Evolutionary conservation across 2,113 vertebrate species (phyloP), one percentile per base, ranked within the genome.

Genomic region (Aptenodytes patagonicus): DNA sequence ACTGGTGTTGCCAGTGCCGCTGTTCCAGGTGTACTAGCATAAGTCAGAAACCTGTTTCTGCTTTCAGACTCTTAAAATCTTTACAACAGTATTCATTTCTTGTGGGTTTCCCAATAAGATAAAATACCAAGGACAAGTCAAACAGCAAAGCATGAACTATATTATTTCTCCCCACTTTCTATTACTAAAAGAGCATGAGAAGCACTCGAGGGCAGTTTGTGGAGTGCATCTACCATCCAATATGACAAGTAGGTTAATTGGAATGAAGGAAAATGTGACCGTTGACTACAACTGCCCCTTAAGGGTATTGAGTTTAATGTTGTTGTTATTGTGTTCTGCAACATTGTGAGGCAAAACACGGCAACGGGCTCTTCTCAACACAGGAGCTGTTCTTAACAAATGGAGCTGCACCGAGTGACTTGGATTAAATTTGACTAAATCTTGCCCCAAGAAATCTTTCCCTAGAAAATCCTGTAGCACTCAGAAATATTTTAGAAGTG

Each of bases 191-290:
- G 97, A 97, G 93, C 97, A 97, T 95, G 91, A 96, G 97, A 96
- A 97, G 65, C 94, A 93, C 89, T 97, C 92, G 70, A 92, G 95
- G 95, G 89, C 85, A 96, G 78, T 94, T 87, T 97, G 93, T 11
- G 49, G 84, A 94, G 93, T 85, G 86, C 91, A 85, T 95, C 94
- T 93, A 96, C 91, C 92, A 97, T 95, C 84, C 91, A 93, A 83
- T 93, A 94, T 98, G 97, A 97, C 96, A 97, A 97, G 91, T 94
- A 97, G 95, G 94, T 97, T 97, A 97, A 98, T 97, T 97, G 96
- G 87, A 98, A 96, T 91, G 97, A 97, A 97, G 77, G 95, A 94
- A 97, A 97, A 97, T 97, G 95, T 97, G 96, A 97, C 94, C 93
- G 95, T 97, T 95, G 86, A 95, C 93, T 96, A 92, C 89, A 91